Evolutionary conservation across 2,797 vertebrate species (phyloP).

Genomic region (Fistularia tabacaria): DNA sequence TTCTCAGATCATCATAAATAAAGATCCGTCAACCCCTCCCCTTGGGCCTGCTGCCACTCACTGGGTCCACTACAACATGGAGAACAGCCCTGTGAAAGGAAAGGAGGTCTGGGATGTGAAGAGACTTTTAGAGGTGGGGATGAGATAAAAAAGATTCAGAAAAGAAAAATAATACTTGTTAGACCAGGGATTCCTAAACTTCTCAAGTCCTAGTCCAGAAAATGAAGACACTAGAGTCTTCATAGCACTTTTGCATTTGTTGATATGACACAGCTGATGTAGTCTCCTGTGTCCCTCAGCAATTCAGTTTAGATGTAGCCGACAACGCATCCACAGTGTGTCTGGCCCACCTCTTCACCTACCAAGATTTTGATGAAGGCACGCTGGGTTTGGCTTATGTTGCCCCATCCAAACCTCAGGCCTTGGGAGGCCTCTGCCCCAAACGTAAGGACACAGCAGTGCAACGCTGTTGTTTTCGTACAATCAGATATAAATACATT

Average conservation of each 20-base stretch:
- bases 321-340: slow-evolving; percentile 89
- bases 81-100: slow-evolving; percentile 74
- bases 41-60: slow-evolving; percentile 28
- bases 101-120: slow-evolving; percentile 96
- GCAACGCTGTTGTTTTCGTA: not conserved
- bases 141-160: not conserved
- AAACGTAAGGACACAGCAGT: slow-evolving; percentile 74
- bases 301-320: slow-evolving; percentile 95
- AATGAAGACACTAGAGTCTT: too few relatives aligned
- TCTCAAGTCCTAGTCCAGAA: too few relatives aligned
- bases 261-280: not conserved
- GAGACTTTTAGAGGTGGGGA: slow-evolving; percentile 86
- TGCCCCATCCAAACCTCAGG: slow-evolving; percentile 87
- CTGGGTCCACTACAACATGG: slow-evolving; percentile 90
- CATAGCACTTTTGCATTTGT: too few relatives aligned
- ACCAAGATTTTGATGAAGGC: slow-evolving; percentile 97
- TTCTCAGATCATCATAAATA: slow-evolving; percentile 91
- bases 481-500: not conserved
- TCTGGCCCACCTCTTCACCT: slow-evolving; percentile 96
- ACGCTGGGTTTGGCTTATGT: slow-evolving; percentile 95
- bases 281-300: slow-evolving; percentile 67
- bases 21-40: slow-evolving; percentile 70
- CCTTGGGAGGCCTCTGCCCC: slow-evolving; percentile 93
- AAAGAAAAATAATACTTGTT: not conserved
- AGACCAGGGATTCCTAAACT: too few relatives aligned